phyloP scores from a whole-genome alignment of 2,113 vertebrate genomes.

The Ancistrus triradiatus region DNA sequence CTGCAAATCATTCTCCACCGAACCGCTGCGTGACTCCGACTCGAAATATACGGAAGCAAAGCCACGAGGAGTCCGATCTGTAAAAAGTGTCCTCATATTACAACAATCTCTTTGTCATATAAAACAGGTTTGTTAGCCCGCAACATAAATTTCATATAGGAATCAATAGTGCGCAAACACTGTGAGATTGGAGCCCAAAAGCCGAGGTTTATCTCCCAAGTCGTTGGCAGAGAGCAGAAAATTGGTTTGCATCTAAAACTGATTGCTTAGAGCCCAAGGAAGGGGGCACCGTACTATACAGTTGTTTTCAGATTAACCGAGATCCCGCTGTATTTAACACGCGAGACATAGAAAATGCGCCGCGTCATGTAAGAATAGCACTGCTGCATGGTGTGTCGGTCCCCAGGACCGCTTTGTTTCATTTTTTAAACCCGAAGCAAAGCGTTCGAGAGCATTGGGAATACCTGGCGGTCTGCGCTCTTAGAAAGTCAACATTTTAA shows the following conservation, averaged over 20 bases:
- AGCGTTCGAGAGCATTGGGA: too few species aligned
- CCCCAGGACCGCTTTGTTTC: too few species aligned
- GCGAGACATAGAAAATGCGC: too few species aligned
- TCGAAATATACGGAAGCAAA: background rate
- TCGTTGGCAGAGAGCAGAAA: background rate
- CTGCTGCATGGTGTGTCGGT: too few species aligned
- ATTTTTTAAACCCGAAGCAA: too few species aligned
- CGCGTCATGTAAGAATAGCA: too few species aligned
- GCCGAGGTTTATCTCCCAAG: background rate
- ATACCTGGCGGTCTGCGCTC: too few species aligned
- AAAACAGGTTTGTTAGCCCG: background rate
- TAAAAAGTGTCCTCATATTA: background rate
- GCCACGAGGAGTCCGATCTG: background rate
- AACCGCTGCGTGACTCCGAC: constrained; percentile 30
- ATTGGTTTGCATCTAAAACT: background rate
- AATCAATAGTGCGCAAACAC: background rate
- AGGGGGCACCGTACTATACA: background rate
- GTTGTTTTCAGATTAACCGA: background rate
- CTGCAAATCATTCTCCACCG: constrained; percentile 16
- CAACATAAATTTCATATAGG: background rate
- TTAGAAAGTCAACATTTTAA: too few species aligned
- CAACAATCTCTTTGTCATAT: background rate
- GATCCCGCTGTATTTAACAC: too few species aligned
- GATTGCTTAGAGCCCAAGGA: background rate
- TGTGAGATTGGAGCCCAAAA: background rate